phyloP scores from a whole-genome alignment of 1,140 invertebrate species.

The Lanistes nyassanus region DNA sequence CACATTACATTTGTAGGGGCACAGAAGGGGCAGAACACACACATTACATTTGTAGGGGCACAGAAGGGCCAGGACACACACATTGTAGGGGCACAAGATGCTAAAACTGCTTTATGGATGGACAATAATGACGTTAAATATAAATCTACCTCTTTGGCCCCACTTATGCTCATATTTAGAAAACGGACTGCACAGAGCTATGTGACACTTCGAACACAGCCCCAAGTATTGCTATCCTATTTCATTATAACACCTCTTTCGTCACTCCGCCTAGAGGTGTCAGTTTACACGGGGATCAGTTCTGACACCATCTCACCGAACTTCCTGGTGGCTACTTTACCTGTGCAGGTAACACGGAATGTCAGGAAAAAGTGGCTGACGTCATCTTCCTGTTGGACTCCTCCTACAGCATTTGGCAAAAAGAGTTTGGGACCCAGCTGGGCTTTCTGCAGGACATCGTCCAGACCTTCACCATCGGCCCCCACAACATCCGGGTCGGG shows the following conservation, averaged over 20 bases:
- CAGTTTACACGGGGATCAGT: background rate
- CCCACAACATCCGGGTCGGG: slow-evolving; percentile 39
- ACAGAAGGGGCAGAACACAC: no score
- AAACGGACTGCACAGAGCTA: no score
- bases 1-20: no score
- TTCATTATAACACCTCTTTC: no score
- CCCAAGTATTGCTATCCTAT: background rate
- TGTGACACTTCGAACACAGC: no score
- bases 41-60: no score
- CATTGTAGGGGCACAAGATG: no score
- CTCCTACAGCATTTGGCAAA: slow-evolving; percentile 44
- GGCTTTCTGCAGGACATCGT: slow-evolving; percentile 42
- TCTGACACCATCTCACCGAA: background rate
- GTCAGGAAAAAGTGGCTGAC: slow-evolving; percentile 46
- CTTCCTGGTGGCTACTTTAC: background rate
- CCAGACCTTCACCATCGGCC: slow-evolving; percentile 38
- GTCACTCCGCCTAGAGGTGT: background rate
- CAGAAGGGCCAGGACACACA: no score
- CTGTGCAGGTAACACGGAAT: slow-evolving; percentile 29
- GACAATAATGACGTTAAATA: no score
- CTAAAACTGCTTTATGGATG: no score
- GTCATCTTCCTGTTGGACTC: slow-evolving; percentile 52
- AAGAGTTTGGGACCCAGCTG: slow-evolving; percentile 42
- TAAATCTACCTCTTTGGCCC: no score
- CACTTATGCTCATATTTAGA: no score